Conservation (phyloP, 2,113 vertebrate genomes). For the Ranitomeya imitator region DNA sequence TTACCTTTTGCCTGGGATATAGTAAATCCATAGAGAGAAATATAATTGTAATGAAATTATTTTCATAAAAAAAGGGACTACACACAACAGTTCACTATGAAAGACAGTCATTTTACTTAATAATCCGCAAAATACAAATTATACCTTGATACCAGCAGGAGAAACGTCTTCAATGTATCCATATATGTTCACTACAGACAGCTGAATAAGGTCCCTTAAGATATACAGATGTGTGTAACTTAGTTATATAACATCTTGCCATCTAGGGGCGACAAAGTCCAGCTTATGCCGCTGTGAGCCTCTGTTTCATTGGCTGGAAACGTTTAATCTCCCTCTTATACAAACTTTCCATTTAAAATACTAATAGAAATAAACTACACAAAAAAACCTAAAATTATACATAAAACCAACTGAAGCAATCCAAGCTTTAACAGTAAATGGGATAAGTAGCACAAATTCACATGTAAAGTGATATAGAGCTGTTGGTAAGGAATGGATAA, state of each 20-base stretch:
- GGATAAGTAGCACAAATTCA: conserved; percentile 82
- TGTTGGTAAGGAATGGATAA: conserved; percentile 36
- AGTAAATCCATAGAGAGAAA: background rate
- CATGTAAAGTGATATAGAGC: conserved; percentile 73
- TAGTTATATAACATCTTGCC: conserved; percentile 93
- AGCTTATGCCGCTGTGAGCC: conserved; percentile 99
- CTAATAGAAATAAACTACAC: conserved; percentile 85
- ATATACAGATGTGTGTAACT: conserved; percentile 97
- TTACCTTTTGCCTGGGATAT: background rate
- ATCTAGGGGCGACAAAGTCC: conserved; percentile 99
- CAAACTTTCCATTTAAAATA: conserved; percentile 89
- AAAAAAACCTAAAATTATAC: conserved; percentile 78
- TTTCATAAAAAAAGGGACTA: conserved; percentile 83
- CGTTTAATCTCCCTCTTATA: conserved; percentile 80
- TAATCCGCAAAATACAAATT: conserved; percentile 99
- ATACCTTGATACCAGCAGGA: conserved; percentile 96
- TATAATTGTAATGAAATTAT: conserved; percentile 29
- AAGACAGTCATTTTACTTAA: conserved; percentile 99
- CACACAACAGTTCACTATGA: conserved; percentile 91
- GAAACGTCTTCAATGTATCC: conserved; percentile 82
- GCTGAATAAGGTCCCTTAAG: conserved; percentile 98
- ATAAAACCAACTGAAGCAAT: conserved; percentile 89
- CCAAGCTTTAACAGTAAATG: conserved; percentile 71
- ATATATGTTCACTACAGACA: conserved; percentile 90
- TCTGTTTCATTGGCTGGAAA: conserved; percentile 86